phyloP scores from a whole-genome alignment of 1,140 invertebrate species.

The Arion vulgaris region DNA sequence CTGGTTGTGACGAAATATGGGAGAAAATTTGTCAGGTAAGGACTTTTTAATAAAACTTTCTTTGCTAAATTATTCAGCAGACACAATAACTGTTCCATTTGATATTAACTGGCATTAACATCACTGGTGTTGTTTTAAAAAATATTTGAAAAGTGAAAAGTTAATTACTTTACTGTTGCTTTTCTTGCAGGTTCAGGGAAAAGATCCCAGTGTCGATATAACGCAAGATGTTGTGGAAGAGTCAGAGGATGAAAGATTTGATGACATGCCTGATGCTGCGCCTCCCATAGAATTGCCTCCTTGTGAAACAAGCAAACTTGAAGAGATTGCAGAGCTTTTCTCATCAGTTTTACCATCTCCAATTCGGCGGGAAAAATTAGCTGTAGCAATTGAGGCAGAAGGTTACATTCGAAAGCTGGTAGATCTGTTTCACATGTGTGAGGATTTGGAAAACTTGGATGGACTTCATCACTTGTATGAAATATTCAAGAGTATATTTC shows the following conservation, averaged over 20 bases:
- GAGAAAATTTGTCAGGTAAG: conserved; percentile 97
- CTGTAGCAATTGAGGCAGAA: conserved; percentile 93
- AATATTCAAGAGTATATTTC: conserved; percentile 99
- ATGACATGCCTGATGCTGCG: conserved; percentile 87
- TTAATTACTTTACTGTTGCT: not conserved
- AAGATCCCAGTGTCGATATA: conserved; percentile 97
- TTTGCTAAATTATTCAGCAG: too few relatives aligned
- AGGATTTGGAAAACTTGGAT: conserved; percentile 95
- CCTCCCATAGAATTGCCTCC: conserved; percentile 81
- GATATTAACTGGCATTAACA: too few relatives aligned
- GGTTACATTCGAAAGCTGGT: conserved; percentile 96
- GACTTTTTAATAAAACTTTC: not conserved
- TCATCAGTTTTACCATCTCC: conserved; percentile 65
- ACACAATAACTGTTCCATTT: too few relatives aligned
- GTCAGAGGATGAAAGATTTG: conserved; percentile 97
- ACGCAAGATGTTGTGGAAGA: conserved; percentile 98
- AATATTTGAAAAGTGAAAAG: too few relatives aligned
- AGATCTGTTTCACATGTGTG: conserved; percentile 96
- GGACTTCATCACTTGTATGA: conserved; percentile 96
- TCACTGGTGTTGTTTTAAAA: too few relatives aligned
- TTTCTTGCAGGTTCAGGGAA: conserved; percentile 89
- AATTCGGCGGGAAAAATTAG: conserved; percentile 93
- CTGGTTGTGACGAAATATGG: conserved; percentile 99
- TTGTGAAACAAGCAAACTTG: conserved; percentile 91
- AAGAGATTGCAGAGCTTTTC: conserved; percentile 91